phyloP scores from a whole-genome alignment of 2,888 invertebrate species.

The Harpalus rubripes region DNA sequence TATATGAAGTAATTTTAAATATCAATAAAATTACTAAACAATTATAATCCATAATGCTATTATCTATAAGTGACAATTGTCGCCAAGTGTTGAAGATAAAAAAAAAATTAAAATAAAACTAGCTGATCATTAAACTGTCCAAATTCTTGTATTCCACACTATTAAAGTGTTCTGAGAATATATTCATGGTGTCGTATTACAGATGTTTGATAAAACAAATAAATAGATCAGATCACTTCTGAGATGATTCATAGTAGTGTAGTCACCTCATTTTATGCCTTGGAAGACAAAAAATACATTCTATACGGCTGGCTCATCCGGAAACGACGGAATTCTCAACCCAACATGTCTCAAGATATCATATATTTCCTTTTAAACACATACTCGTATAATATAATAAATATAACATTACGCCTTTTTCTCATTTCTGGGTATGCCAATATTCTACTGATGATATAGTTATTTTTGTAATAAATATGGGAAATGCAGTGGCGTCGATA shows the following conservation, averaged over 20 bases:
- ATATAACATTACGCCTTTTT: too few relatives aligned
- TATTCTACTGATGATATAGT: too few relatives aligned
- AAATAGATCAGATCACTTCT: conserved; percentile 1
- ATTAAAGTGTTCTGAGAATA: not conserved
- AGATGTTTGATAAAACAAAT: conserved; percentile 15
- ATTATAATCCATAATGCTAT: not conserved
- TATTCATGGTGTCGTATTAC: not conserved
- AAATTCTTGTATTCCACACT: not conserved
- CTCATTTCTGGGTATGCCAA: too few relatives aligned
- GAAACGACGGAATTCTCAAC: not conserved
- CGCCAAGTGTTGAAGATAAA: not conserved
- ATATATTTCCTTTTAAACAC: too few relatives aligned
- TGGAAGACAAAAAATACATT: not conserved
- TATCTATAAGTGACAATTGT: not conserved
- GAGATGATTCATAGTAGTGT: conserved; percentile 17
- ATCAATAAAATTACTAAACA: not conserved
- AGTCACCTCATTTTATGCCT: conserved; percentile 23
- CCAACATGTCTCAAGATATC: not conserved
- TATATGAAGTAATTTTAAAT: not conserved
- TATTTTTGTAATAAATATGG: too few relatives aligned
- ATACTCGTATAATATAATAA: too few relatives aligned
- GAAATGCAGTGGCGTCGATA: too few relatives aligned
- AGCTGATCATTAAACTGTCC: not conserved
- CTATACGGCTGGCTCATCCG: not conserved
- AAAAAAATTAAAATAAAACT: not conserved